Conservation (phyloP, 2,797 vertebrate species). For the Squalus acanthias region DNA sequence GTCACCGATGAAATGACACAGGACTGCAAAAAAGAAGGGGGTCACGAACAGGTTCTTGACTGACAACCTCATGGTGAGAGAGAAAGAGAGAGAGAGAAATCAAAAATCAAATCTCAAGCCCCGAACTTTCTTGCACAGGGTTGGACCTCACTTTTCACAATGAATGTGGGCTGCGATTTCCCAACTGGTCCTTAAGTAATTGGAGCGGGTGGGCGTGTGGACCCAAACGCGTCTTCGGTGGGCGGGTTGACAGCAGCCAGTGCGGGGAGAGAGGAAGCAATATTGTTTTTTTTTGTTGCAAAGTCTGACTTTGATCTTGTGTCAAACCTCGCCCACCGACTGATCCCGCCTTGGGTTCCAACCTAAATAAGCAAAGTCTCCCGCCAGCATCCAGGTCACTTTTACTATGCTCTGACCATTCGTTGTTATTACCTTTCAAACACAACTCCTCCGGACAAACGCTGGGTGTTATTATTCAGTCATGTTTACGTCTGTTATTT, state of each 20-base stretch:
- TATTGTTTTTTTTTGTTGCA: not conserved
- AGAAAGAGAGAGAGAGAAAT: not conserved
- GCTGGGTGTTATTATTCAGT: not conserved
- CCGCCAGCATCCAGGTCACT: not conserved
- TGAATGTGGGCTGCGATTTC: constrained; percentile 10
- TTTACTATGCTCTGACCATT: not conserved
- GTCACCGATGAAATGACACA: not conserved
- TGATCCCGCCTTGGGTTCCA: not conserved
- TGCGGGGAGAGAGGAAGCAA: not conserved
- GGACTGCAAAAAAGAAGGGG: not conserved
- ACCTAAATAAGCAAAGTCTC: not conserved
- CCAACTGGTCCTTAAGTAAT: not conserved
- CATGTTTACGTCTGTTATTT: not conserved
- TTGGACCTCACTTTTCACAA: not conserved
- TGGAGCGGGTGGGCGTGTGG: not conserved
- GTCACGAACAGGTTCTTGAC: not conserved
- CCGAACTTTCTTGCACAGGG: not conserved
- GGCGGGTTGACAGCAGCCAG: constrained; percentile 25
- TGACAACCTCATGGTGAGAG: not conserved
- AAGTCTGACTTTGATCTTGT: not conserved
- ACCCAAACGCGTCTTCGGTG: not conserved
- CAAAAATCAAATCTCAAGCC: not conserved
- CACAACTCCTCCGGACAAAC: not conserved
- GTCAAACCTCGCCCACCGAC: not conserved
- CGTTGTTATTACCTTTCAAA: not conserved